Conservation (phyloP, 2,797 vertebrate species). For the Centropyge bicolor region DNA sequence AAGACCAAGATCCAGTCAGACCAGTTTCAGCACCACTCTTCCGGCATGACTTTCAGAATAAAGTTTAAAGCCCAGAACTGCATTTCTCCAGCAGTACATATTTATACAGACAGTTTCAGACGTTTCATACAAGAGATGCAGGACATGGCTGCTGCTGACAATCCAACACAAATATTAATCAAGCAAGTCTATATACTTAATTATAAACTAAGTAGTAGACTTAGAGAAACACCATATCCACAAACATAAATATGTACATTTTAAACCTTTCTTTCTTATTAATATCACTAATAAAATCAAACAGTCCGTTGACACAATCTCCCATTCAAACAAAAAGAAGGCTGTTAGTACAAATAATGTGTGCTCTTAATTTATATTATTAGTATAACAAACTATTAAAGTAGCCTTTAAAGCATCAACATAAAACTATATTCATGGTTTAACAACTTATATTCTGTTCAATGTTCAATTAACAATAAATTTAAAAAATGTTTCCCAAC, state of each 20-base stretch:
- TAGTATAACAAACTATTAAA: too few relatives aligned
- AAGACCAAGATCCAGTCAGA: neutral
- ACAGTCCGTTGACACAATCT: neutral
- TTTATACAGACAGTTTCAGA: neutral
- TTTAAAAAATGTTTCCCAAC: neutral
- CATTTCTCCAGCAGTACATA: neutral
- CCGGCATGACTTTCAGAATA: constrained; percentile 52
- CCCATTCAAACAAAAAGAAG: too few relatives aligned
- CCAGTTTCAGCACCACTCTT: fast-evolving
- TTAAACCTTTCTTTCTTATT: too few relatives aligned
- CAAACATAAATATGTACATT: too few relatives aligned
- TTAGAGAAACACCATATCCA: too few relatives aligned
- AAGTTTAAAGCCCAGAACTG: neutral
- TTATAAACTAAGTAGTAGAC: too few relatives aligned
- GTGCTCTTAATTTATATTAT: too few relatives aligned
- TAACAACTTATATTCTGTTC: neutral
- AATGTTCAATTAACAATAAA: too few relatives aligned
- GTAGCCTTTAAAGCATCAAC: too few relatives aligned
- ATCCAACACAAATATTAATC: neutral
- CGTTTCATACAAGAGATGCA: neutral
- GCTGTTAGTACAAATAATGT: too few relatives aligned
- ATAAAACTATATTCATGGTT: neutral
- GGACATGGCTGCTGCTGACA: neutral
- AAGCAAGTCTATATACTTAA: neutral
- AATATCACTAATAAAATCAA: neutral